phyloP scores from a whole-genome alignment of 2,797 vertebrate species.

The Hephaestus fuliginosus region DNA sequence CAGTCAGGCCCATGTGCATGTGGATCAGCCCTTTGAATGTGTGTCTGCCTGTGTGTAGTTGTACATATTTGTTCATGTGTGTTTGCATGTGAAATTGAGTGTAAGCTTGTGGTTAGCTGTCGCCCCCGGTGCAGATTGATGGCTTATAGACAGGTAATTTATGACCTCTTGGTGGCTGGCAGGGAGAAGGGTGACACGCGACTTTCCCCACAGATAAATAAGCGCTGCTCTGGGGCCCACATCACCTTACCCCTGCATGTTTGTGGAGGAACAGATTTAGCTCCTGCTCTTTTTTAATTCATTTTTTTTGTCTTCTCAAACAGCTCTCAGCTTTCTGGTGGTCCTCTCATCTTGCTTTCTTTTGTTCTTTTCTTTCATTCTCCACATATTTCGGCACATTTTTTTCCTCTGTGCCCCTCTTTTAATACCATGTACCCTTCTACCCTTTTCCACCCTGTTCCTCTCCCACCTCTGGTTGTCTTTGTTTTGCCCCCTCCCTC shows the following conservation, averaged over 20 bases:
- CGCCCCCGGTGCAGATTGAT: conserved; percentile 77
- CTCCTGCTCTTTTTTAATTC: conserved; percentile 35
- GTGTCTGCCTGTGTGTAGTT: conserved; percentile 40
- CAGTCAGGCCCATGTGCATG: conserved; percentile 23
- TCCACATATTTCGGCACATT: not conserved
- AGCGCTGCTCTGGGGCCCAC: conserved; percentile 61
- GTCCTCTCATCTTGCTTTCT: conserved; percentile 20
- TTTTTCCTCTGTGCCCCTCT: not conserved
- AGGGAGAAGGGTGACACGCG: conserved; percentile 74
- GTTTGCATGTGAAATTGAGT: conserved; percentile 61
- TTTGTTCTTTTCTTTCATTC: conserved; percentile 17
- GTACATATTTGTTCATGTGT: conserved; percentile 62
- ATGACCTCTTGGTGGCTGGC: conserved; percentile 80
- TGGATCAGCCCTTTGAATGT: conserved; percentile 28
- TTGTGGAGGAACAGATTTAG: conserved; percentile 66
- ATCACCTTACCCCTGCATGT: conserved; percentile 65
- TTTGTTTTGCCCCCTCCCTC: conserved; percentile 59
- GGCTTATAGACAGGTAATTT: conserved; percentile 83
- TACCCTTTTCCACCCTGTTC: conserved; percentile 16
- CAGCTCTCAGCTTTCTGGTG: conserved; percentile 35
- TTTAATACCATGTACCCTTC: conserved; percentile 24
- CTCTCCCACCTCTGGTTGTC: conserved; percentile 39
- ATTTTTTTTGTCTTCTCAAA: conserved; percentile 42
- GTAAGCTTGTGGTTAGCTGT: conserved; percentile 68
- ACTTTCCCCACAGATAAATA: conserved; percentile 82